phyloP scores from a whole-genome alignment of 2,888 invertebrate genomes.

The Ophioninae sp. region DNA sequence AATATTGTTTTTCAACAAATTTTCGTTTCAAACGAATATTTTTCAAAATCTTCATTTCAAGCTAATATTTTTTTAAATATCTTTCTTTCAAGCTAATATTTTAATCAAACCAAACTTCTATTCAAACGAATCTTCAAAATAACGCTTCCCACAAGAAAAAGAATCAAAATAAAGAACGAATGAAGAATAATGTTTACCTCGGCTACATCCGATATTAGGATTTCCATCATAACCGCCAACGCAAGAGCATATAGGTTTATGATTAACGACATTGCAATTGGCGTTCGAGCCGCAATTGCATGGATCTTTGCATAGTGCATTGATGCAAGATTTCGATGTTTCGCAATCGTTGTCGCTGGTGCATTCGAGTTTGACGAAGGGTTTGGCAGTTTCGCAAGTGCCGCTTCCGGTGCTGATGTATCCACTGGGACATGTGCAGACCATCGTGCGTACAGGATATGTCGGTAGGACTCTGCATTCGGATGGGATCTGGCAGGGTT shows the following conservation, averaged over 20 bases:
- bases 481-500: slow-evolving; percentile 91
- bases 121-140: not conserved
- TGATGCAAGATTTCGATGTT: slow-evolving; percentile 89
- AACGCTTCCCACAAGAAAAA: not conserved
- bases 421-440: slow-evolving; percentile 94
- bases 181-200: slow-evolving; percentile 78
- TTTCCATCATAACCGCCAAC: slow-evolving; percentile 92
- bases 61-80: no score
- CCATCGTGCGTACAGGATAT: slow-evolving; percentile 92
- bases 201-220: slow-evolving; percentile 90
- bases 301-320: slow-evolving; percentile 90
- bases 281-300: slow-evolving; percentile 93
- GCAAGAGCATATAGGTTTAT: slow-evolving; percentile 94
- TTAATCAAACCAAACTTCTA: no score
- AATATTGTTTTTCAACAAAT: no score
- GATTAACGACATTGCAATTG: slow-evolving; percentile 91
- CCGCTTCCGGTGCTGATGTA: slow-evolving; percentile 92
- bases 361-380: slow-evolving; percentile 86
- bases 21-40: no score
- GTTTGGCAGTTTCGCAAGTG: slow-evolving; percentile 88
- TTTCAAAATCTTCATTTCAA: no score
- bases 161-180: not conserved
- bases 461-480: slow-evolving; percentile 91
- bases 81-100: no score
- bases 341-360: slow-evolving; percentile 90